phyloP scores from a whole-genome alignment of 2,888 invertebrate species.

The Allacma fusca region DNA sequence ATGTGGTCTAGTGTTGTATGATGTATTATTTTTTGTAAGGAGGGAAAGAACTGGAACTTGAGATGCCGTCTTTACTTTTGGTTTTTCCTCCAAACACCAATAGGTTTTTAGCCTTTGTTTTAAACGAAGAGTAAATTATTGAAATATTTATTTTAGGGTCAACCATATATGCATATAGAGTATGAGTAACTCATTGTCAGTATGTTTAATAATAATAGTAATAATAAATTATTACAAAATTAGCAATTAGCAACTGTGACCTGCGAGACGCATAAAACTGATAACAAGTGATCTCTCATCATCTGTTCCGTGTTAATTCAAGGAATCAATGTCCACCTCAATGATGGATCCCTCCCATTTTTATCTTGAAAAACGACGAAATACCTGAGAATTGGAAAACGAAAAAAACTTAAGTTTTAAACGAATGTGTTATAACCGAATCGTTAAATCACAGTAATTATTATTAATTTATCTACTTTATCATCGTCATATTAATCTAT shows the following conservation, averaged over 20 bases:
- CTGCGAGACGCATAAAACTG: constrained; percentile 44
- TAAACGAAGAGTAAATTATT: constrained; percentile 11
- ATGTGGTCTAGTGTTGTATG: neutral
- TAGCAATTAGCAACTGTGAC: constrained; percentile 33
- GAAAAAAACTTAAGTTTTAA: constrained; percentile 19
- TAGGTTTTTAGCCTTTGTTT: constrained; percentile 11
- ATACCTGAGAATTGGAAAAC: constrained; percentile 23
- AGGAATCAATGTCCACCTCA: constrained; percentile 13
- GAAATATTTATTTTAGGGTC: constrained; percentile 15
- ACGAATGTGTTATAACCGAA: constrained; percentile 19
- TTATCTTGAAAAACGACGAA: constrained; percentile 16
- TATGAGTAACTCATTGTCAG: constrained; percentile 13
- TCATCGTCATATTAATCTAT: neutral
- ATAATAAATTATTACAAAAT: constrained; percentile 25
- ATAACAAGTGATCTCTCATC: constrained; percentile 49
- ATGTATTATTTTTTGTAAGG: constrained; percentile 17
- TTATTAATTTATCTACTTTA: constrained; percentile 4
- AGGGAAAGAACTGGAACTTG: constrained; percentile 1
- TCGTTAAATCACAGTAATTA: constrained; percentile 14
- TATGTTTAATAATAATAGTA: constrained; percentile 22
- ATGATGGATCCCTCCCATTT: constrained; percentile 31
- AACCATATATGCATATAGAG: neutral
- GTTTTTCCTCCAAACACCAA: neutral
- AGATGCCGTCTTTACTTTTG: constrained; percentile 1
- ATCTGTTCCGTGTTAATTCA: constrained; percentile 41